Evolutionary conservation across 1,140 invertebrate genomes (phyloP).

Genomic region (Adelges cooleyi): DNA sequence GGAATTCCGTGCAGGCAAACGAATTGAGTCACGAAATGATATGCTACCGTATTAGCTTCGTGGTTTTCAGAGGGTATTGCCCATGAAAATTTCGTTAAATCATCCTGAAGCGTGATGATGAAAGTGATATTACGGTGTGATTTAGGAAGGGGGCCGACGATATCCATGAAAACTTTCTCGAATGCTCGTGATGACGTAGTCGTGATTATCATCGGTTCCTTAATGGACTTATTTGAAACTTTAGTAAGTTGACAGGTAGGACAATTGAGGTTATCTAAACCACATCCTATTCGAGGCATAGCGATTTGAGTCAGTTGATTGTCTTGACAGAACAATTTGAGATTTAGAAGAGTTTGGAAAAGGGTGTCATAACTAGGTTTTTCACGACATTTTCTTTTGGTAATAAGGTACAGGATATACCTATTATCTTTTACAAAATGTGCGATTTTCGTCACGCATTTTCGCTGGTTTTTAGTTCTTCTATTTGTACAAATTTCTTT

Average conservation of each 20-base stretch:
- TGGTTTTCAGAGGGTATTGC: slow-evolving; percentile 37
- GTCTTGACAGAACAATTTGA: not conserved
- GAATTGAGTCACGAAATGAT: slow-evolving; percentile 26
- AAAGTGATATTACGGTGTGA: slow-evolving; percentile 34
- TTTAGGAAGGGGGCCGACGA: slow-evolving; percentile 35
- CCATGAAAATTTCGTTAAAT: slow-evolving; percentile 38
- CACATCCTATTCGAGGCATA: not conserved
- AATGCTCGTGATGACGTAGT: not conserved
- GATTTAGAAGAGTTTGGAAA: not conserved
- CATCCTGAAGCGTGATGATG: slow-evolving; percentile 38
- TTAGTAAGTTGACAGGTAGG: slow-evolving; percentile 26
- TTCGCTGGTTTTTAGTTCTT: not conserved
- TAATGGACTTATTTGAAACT: not conserved
- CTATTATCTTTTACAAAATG: not conserved
- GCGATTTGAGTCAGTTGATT: not conserved
- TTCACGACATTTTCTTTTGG: not conserved
- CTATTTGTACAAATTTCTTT: not conserved
- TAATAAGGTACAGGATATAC: not conserved
- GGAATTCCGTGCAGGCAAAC: not conserved
- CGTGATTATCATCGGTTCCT: slow-evolving; percentile 31
- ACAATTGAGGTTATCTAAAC: not conserved
- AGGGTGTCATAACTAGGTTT: not conserved
- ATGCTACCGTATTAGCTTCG: slow-evolving; percentile 35
- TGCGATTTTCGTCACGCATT: not conserved
- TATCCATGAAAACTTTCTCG: slow-evolving; percentile 32